Percentiles rank a stretch among this genome's conserved stretches.
phyloP scores from a whole-genome alignment of 2,797 vertebrate species.

The Malurus splendens region DNA sequence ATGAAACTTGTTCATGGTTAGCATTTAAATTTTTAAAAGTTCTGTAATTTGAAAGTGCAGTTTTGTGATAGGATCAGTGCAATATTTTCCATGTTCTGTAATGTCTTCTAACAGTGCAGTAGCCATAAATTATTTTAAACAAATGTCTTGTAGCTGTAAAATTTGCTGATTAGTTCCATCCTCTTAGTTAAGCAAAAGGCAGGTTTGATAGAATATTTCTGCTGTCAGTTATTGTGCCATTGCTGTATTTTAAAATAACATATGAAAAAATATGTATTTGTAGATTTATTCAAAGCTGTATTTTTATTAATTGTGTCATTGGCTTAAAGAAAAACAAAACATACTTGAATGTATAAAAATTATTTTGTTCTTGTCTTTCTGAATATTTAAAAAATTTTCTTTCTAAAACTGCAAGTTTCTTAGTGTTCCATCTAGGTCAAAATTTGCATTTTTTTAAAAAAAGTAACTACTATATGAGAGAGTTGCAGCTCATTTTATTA shows the following conservation, averaged over 20 bases:
- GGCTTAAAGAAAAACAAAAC: background rate
- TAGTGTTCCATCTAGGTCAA: constrained; percentile 7
- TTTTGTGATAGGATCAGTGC: background rate
- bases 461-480: background rate
- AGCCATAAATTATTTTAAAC: background rate
- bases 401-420: background rate
- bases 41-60: background rate
- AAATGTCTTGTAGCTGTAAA: background rate
- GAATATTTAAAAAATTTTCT: background rate
- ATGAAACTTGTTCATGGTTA: background rate
- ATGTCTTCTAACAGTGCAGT: background rate
- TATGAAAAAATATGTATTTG: background rate
- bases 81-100: background rate
- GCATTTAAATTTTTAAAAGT: background rate
- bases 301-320: background rate
- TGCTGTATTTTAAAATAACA: background rate
- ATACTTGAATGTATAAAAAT: background rate
- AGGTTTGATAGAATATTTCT: background rate
- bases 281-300: background rate
- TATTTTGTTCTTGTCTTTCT: background rate
- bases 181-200: background rate
- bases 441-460: background rate
- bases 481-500: background rate
- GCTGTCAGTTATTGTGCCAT: background rate
- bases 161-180: background rate